Base-by-base conservation (phyloP, 2,113 vertebrate species). In the Connochaetes taurinus region DNA sequence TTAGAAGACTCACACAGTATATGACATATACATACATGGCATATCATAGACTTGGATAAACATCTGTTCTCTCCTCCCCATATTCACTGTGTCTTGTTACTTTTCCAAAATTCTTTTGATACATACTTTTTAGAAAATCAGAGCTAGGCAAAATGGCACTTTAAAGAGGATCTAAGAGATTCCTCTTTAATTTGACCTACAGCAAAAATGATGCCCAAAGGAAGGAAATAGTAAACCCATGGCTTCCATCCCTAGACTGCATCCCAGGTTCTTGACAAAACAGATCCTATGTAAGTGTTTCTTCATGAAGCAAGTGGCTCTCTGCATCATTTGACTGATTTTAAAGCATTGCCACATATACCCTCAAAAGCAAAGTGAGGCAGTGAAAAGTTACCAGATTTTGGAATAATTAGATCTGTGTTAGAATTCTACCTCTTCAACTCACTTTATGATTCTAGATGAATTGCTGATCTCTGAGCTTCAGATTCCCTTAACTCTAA, bases 391-490 rank as follows among this genome's bases (percentile, higher is more conserved):
- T 85, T 86, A 78, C 23, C 12, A 47, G 21, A 31, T 36, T 81
- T 67, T 50, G n/a, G 27, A 89, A 80, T 82, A 57, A 62, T 74
- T 43, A 80, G 13, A 55, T 60, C 33, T 16, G 19, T 50, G 16
- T 91, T 91, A 60, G 83, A 91, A 76, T 94, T 89, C 47, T 64
- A 97, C 55, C 47, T 89, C n/a, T 95, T 93, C 13, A 29, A 57
- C 23, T 89, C 33, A 43, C 50, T 23, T 88, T 74, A 43, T 62
- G 52, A 74, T 45, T 91, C 27, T 40, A 87, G 21, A 27, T 33
- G 85, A 87, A 36, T 33, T 95, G 31, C 43, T 86, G 82, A 50
- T 93, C 15, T 82, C 47, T 13, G 8, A 53, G 7, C 9, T 53
- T 58, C 53, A 67, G 47, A 43, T 90, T 31, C 25, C 53, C 33